Base-by-base conservation (phyloP, 2,113 vertebrate genomes). In the Toxotes chatareus region DNA sequence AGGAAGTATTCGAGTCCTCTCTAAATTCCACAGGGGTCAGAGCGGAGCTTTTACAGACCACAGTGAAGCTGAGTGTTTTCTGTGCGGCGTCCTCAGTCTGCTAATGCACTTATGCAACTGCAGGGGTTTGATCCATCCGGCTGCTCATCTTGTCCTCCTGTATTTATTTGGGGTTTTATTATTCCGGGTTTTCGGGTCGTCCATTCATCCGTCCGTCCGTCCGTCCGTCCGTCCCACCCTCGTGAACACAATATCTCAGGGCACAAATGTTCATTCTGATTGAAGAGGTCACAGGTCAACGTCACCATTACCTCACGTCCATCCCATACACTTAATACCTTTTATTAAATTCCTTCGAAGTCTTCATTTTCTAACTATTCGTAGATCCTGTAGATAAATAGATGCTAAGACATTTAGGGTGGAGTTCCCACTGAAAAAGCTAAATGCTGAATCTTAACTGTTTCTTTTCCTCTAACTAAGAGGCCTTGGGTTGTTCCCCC, bases 91-190 rank as follows among this genome's bases (percentile, higher is more conserved):
- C 86, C 32, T 83, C 69, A 3, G 59, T 27, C 32, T 51, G 61
- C 79, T 88, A 88, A 91, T 88, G 87, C 80, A 80, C 81, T 88
- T 86, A 89, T 23, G 64, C 82, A 88, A 84, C 83, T 49, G 5
- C 0, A 38, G 8, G 6, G 44, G n/a, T 71, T 78, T 0, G 14
- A 82, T 53, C 80, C 82, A 34, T 84, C 63, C 63, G 55, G 47
- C 65, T 27, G 70, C 71, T 38, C 36, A 5, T 27, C 27, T 27
- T 1, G 27, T 27, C 1, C 27, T 27, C 27, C 27, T 27, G 27
- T 27, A 27, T 27, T 27, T 27, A 27, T 27, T 27, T 27, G 27
- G 27, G 27, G 27, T 27, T 27, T 27, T 27, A 27, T 27, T 27
- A 27, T 27, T 27, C 27, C 27, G 27, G 27, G 27, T 27, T 27